A percentile compares a stretch with the other conserved stretches of the same genome.
Conservation (phyloP, 2,888 invertebrate species). For the Epinotia ramella region DNA sequence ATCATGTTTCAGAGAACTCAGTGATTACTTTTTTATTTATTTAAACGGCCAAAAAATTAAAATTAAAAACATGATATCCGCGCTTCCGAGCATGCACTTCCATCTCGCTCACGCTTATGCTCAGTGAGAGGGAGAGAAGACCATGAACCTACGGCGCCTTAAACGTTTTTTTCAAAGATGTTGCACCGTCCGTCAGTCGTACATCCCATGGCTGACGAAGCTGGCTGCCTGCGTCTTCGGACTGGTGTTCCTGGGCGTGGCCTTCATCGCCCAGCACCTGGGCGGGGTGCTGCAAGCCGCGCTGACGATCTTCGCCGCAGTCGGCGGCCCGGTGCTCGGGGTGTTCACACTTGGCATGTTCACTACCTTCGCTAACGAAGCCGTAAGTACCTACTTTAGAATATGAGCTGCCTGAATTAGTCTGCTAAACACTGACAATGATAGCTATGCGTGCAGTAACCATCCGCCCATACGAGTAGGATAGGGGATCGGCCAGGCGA, state of each 20-base stretch:
- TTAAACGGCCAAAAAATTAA: too few relatives aligned
- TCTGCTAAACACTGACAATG: too few relatives aligned
- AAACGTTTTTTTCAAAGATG: constrained; percentile 58
- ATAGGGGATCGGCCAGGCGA: too few relatives aligned
- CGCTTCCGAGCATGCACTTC: too few relatives aligned
- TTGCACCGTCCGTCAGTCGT: constrained; percentile 63
- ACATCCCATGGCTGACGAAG: constrained; percentile 86
- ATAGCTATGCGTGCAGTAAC: too few relatives aligned
- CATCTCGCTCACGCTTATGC: too few relatives aligned
- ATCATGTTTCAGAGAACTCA: too few relatives aligned
- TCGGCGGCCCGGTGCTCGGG: constrained; percentile 94
- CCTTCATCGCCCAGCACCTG: constrained; percentile 92
- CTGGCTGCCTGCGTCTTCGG: constrained; percentile 91
- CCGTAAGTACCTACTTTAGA: constrained; percentile 73
- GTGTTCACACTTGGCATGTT: constrained; percentile 95
- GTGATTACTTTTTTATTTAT: too few relatives aligned
- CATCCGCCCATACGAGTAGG: too few relatives aligned
- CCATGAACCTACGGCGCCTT: too few relatives aligned
- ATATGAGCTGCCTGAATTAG: neutral
- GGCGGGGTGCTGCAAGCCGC: constrained; percentile 95
- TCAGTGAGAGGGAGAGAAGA: too few relatives aligned
- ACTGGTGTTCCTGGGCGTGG: constrained; percentile 90
- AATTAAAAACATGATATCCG: too few relatives aligned
- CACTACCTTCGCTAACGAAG: constrained; percentile 89
- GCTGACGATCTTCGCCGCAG: constrained; percentile 93